Percentiles rank a stretch among this genome's conserved stretches.
phyloP scores from a whole-genome alignment of 2,797 vertebrate species.

The Acrossocheilus wenchowensis region DNA sequence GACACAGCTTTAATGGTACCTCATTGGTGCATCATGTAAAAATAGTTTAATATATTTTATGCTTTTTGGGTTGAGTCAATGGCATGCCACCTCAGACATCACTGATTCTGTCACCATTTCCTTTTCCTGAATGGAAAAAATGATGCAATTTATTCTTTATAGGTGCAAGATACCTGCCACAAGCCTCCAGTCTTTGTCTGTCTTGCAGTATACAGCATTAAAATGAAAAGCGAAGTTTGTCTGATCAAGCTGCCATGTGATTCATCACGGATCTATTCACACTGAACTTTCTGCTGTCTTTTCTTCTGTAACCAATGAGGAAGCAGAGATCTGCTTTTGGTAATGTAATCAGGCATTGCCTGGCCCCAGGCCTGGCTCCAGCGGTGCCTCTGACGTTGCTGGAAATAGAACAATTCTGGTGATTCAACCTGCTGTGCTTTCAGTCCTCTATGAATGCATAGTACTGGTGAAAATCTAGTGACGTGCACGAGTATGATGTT shows the following conservation, averaged over 20 bases:
- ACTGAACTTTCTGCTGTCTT: neutral
- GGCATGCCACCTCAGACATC: neutral
- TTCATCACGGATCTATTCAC: slow-evolving; percentile 2
- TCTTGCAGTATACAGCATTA: neutral
- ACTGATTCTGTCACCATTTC: neutral
- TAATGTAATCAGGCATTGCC: slow-evolving; percentile 31
- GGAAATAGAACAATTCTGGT: slow-evolving; percentile 22
- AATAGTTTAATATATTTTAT: neutral
- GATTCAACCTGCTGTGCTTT: slow-evolving; percentile 24
- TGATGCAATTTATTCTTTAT: slow-evolving; percentile 2
- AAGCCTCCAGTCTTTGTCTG: neutral
- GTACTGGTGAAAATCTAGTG: slow-evolving; percentile 10
- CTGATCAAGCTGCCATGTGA: slow-evolving; percentile 23
- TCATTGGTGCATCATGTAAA: neutral
- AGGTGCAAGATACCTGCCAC: slow-evolving; percentile 1
- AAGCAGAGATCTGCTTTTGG: slow-evolving; percentile 18
- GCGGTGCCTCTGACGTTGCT: slow-evolving; percentile 15
- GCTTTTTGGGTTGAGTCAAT: neutral
- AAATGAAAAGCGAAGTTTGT: neutral
- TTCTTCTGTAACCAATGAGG: slow-evolving; percentile 7
- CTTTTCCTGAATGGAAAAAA: neutral
- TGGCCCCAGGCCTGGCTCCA: slow-evolving; percentile 4
- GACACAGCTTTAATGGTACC: neutral
- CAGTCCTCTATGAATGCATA: neutral
- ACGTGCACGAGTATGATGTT: neutral